These are phyloP conservation scores for Archivesica marissinica DNA, from an alignment of 1,140 invertebrate genomes.

Conservation along the genomic window DNA sequence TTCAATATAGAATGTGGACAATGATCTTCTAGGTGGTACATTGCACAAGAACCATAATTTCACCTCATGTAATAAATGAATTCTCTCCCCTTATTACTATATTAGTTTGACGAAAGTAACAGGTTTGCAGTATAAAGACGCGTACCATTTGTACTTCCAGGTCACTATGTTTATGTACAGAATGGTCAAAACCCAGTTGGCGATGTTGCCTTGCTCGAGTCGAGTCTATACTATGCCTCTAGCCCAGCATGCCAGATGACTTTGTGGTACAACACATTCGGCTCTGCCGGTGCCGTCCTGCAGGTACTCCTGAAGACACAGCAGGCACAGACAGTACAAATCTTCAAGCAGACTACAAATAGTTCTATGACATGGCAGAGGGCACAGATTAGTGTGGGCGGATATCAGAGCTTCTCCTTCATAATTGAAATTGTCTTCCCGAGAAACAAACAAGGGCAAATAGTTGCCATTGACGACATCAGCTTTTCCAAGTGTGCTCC, in stretches of 20 bases:
- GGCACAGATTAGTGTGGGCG: constrained; percentile 51
- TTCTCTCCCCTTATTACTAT: too few species aligned
- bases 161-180: constrained; percentile 91
- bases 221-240: constrained; percentile 66
- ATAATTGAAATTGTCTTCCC: constrained; percentile 64
- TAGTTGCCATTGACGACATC: constrained; percentile 80
- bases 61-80: too few species aligned
- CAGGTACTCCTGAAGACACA: constrained; percentile 64
- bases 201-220: constrained; percentile 73
- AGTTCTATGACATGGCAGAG: constrained; percentile 68
- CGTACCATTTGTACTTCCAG: constrained; percentile 62
- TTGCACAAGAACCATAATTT: too few species aligned
- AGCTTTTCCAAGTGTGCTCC: constrained; percentile 68
- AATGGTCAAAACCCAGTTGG: constrained; percentile 66
- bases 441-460: constrained; percentile 65
- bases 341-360: constrained; percentile 59
- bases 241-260: constrained; percentile 71
- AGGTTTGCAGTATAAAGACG: too few species aligned
- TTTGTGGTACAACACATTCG: constrained; percentile 91
- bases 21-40: too few species aligned
- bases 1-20: too few species aligned
- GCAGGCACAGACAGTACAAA: background rate
- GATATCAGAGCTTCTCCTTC: constrained; percentile 61
- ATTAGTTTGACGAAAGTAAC: too few species aligned
- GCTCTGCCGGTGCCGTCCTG: constrained; percentile 75